Conservation (phyloP, 2,888 invertebrate species). For the Parnassius mnemosyne region DNA sequence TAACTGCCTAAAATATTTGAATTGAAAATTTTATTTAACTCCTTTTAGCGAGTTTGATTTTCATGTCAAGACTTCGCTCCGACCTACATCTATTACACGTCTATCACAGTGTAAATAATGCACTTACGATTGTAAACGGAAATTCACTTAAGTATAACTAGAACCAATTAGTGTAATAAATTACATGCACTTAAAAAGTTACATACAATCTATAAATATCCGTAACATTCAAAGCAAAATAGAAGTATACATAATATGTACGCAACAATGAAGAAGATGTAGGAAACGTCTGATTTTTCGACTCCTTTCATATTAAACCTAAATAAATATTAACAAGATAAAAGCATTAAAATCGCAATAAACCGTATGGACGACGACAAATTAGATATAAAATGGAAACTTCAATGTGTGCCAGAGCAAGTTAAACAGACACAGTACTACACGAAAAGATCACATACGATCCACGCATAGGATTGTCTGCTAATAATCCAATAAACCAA, state of each 20-base stretch:
- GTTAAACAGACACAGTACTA: background rate
- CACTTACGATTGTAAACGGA: conserved; percentile 68
- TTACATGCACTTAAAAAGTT: conserved; percentile 35
- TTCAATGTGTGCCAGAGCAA: conserved; percentile 15
- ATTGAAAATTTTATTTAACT: no score
- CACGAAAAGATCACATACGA: background rate
- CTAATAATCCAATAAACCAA: background rate
- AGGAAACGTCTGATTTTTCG: conserved; percentile 39
- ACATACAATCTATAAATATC: conserved; percentile 34
- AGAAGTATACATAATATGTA: conserved; percentile 43
- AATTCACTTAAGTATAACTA: conserved; percentile 50
- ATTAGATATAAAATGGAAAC: conserved; percentile 24
- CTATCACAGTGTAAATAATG: conserved; percentile 80
- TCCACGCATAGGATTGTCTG: background rate
- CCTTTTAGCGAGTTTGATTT: no score
- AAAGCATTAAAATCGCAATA: conserved; percentile 39
- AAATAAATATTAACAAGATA: conserved; percentile 48
- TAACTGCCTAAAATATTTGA: no score
- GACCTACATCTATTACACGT: conserved; percentile 68
- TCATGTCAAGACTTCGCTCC: conserved; percentile 68
- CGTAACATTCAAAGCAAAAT: conserved; percentile 37
- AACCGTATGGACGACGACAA: conserved; percentile 33
- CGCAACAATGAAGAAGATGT: conserved; percentile 43
- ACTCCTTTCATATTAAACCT: conserved; percentile 36
- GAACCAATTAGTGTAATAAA: conserved; percentile 45